These are phyloP conservation scores for Corythaeola cristata DNA, from an alignment of 2,113 vertebrate species.

Conservation along the genomic window DNA sequence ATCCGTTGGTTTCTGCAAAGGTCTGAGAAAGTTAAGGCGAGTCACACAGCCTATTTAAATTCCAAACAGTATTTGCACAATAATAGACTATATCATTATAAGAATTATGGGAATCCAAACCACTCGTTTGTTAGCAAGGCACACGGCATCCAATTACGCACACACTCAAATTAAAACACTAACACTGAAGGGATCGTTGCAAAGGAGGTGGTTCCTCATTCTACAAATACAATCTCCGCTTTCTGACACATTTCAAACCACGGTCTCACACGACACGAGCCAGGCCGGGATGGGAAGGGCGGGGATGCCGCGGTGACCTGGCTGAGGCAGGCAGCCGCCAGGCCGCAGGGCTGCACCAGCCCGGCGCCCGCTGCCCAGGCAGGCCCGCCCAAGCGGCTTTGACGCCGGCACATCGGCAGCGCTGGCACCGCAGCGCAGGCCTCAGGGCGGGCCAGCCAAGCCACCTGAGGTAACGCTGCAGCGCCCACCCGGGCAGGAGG, in stretches of 20 bases:
- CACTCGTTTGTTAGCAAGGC: neutral
- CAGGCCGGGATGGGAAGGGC: too few relatives aligned
- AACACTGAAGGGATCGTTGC: rapidly evolving
- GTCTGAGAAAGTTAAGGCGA: neutral
- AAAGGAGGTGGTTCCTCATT: neutral
- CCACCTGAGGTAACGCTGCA: neutral
- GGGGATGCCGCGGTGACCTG: rapidly evolving
- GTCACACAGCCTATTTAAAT: neutral
- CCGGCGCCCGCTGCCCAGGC: neutral
- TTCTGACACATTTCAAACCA: neutral
- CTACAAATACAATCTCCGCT: neutral
- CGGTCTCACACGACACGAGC: neutral
- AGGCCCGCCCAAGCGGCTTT: neutral
- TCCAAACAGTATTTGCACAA: neutral
- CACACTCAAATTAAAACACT: neutral
- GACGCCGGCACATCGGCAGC: neutral
- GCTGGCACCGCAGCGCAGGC: neutral
- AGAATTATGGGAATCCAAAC: neutral
- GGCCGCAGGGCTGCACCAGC: neutral
- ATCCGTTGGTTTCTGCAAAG: neutral
- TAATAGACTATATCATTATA: neutral
- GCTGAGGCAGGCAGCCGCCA: neutral
- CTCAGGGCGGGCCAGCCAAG: neutral
- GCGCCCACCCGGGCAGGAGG: too few relatives aligned
- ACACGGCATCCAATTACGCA: rapidly evolving